Conservation (phyloP, 2,888 invertebrate species). For the Atethmia centrago region DNA sequence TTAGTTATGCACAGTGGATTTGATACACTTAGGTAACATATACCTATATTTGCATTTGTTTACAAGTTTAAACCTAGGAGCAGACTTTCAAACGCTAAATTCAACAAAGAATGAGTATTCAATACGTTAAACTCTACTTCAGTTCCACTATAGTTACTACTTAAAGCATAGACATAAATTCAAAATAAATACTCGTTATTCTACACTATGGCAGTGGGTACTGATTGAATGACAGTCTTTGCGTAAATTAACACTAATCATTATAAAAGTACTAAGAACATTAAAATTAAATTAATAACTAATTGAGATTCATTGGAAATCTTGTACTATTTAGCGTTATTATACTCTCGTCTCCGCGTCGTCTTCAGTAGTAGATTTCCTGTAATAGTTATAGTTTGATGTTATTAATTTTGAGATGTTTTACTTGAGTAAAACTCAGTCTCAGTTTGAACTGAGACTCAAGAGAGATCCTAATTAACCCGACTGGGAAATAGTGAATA, state of each 20-base stretch:
- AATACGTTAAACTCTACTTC: slow-evolving; percentile 49
- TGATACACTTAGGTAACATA: slow-evolving; percentile 20
- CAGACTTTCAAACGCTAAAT: slow-evolving; percentile 61
- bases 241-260: slow-evolving; percentile 77
- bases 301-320: slow-evolving; percentile 90
- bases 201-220: slow-evolving; percentile 88
- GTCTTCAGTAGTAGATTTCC: slow-evolving; percentile 91
- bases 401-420: background rate
- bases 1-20: slow-evolving; percentile 14
- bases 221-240: slow-evolving; percentile 86
- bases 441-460: too few relatives aligned
- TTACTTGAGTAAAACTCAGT: too few relatives aligned
- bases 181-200: slow-evolving; percentile 69
- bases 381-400: slow-evolving; percentile 68
- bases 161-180: slow-evolving; percentile 78
- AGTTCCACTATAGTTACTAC: slow-evolving; percentile 68
- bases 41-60: slow-evolving; percentile 28
- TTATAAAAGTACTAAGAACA: slow-evolving; percentile 68
- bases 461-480: background rate
- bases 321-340: slow-evolving; percentile 82
- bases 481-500: background rate
- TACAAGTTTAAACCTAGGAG: slow-evolving; percentile 50
- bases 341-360: slow-evolving; percentile 89
- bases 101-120: slow-evolving; percentile 68
- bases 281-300: slow-evolving; percentile 79